Evolutionary conservation across 2,797 vertebrate species (phyloP).

Genomic region (Sebastes itinus): DNA sequence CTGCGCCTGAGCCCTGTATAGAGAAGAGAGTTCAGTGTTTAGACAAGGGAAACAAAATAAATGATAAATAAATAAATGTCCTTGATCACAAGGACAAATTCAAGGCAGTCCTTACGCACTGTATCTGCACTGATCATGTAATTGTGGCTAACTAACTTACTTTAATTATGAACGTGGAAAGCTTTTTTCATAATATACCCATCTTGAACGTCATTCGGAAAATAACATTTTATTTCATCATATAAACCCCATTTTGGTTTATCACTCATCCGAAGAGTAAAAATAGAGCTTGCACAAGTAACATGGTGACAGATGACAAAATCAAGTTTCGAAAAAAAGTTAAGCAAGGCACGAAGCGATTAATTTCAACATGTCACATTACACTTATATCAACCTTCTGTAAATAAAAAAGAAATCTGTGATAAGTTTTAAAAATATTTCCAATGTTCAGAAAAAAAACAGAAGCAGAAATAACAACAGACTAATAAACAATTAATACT

Average conservation of each 20-base stretch:
- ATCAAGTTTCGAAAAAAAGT: background rate
- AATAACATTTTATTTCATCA: background rate
- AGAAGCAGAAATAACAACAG: background rate
- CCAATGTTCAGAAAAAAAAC: background rate
- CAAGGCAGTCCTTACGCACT: background rate
- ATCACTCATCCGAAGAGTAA: background rate
- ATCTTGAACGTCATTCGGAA: background rate
- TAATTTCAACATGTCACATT: background rate
- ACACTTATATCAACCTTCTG: background rate
- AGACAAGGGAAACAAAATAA: background rate
- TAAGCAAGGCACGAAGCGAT: background rate
- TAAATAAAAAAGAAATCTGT: background rate
- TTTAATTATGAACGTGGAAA: background rate
- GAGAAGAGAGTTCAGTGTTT: slow-evolving; percentile 26
- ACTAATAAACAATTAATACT: background rate
- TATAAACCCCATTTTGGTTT: background rate
- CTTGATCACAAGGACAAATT: slow-evolving; percentile 2
- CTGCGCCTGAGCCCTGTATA: slow-evolving; percentile 91
- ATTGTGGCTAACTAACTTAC: background rate
- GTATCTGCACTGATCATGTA: background rate
- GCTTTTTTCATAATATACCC: background rate
- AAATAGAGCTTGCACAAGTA: background rate
- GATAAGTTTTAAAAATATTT: background rate
- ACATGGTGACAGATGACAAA: background rate
- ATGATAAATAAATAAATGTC: too few relatives aligned